phyloP scores from a whole-genome alignment of 2,113 vertebrate species.

The Myrmecobius fasciatus region DNA sequence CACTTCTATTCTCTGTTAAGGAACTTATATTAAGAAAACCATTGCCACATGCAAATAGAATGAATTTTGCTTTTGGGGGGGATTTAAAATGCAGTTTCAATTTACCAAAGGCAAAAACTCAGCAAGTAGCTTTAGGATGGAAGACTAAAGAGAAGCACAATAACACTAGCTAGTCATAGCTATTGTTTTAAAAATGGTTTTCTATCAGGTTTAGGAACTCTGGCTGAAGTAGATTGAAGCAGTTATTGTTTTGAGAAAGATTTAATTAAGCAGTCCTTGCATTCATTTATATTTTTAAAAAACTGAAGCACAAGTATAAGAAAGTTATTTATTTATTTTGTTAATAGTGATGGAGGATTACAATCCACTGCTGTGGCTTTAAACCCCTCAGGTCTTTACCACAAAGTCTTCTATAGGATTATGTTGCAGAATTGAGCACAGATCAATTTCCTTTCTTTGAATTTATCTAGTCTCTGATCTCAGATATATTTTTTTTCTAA shows the following conservation, averaged over 20 bases:
- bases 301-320: neutral
- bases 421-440: neutral
- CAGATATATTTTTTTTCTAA: neutral
- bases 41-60: neutral
- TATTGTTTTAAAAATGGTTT: neutral
- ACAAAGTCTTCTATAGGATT: neutral
- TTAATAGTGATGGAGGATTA: neutral
- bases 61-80: neutral
- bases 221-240: neutral
- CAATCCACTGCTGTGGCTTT: neutral
- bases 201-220: neutral
- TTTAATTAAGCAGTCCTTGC: neutral
- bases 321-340: neutral
- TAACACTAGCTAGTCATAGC: neutral
- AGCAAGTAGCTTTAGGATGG: constrained; percentile 42
- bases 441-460: neutral
- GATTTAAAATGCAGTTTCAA: constrained; percentile 19
- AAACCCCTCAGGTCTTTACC: neutral
- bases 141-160: constrained; percentile 34
- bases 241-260: neutral
- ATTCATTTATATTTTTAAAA: neutral
- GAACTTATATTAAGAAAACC: neutral
- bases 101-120: constrained; percentile 43
- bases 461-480: neutral
- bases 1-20: neutral